Conservation (phyloP, 1,140 invertebrate genomes). For the Drosophila arawakana region DNA sequence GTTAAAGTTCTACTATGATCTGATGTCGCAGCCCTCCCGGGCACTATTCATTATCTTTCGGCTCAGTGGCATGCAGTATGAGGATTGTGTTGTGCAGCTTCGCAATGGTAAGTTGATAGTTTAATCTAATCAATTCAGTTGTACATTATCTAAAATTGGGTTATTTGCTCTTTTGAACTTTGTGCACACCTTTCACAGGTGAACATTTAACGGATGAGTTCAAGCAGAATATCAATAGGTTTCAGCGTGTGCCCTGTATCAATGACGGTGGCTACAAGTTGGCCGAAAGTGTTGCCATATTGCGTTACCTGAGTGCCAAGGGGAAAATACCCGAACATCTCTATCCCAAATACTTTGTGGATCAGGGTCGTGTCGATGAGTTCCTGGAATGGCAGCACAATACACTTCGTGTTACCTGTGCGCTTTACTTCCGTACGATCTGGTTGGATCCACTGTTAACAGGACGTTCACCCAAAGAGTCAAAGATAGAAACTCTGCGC, state of each 20-base stretch:
- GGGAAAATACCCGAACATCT: conserved; percentile 87
- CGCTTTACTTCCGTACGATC: conserved; percentile 89
- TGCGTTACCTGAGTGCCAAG: conserved; percentile 74
- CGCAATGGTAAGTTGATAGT: conserved; percentile 85
- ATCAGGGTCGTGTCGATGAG: conserved; percentile 92
- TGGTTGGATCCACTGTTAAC: conserved; percentile 86
- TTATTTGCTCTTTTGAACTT: conserved; percentile 37
- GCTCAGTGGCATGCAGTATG: conserved; percentile 87
- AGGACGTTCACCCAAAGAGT: conserved; percentile 84
- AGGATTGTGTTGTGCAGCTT: conserved; percentile 86
- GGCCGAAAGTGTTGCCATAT: conserved; percentile 90
- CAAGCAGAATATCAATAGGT: conserved; percentile 89
- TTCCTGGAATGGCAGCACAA: conserved; percentile 95
- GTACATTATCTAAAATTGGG: conserved; percentile 1
- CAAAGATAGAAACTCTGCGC: conserved; percentile 85
- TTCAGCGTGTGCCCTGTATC: conserved; percentile 90
- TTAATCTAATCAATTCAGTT: conserved; percentile 48
- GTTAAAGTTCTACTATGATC: conserved; percentile 89
- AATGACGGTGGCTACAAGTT: conserved; percentile 91
- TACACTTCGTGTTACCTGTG: conserved; percentile 88
- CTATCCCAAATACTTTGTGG: conserved; percentile 89
- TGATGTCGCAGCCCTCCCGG: conserved; percentile 91
- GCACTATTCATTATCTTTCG: conserved; percentile 90
- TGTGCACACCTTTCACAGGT: conserved; percentile 85
- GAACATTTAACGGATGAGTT: conserved; percentile 91